These are phyloP conservation scores for Drosophila paulistorum DNA, from an alignment of 1,140 invertebrate species.

Conservation along the genomic window DNA sequence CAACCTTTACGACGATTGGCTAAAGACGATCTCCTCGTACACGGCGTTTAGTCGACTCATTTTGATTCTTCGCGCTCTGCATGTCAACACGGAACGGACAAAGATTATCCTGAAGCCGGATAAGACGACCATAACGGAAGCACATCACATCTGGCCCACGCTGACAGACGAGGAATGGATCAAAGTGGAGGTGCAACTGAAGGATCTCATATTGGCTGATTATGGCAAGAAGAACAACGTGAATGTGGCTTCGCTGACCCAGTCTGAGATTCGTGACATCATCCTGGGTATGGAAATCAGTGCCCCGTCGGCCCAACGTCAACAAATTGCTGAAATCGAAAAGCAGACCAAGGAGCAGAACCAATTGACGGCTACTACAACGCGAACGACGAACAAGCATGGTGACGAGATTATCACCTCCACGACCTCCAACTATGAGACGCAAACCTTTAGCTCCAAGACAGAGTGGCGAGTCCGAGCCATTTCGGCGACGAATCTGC, in stretches of 20 bases:
- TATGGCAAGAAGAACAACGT: conserved; percentile 99
- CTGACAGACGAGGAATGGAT: conserved; percentile 99
- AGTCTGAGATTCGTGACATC: conserved; percentile 99
- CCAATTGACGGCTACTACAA: conserved; percentile 98
- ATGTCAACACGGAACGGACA: conserved; percentile 99
- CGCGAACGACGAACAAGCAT: conserved; percentile 99
- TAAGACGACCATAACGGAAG: conserved; percentile 99
- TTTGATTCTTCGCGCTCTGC: conserved; percentile 97
- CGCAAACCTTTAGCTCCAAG: conserved; percentile 98
- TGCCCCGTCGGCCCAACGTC: conserved; percentile 98
- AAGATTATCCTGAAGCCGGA: conserved; percentile 99
- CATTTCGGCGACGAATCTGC: conserved; percentile 99
- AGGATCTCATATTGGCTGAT: conserved; percentile 99
- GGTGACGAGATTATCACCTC: conserved; percentile 99
- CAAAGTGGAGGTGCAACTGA: conserved; percentile 98
- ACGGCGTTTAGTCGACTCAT: conserved; percentile 99
- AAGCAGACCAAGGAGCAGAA: conserved; percentile 99
- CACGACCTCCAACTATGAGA: conserved; percentile 99
- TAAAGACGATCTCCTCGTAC: conserved; percentile 98
- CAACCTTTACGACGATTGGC: conserved; percentile 99
- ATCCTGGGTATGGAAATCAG: conserved; percentile 99
- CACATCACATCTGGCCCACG: conserved; percentile 99
- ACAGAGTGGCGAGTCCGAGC: conserved; percentile 99
- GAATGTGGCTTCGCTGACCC: conserved; percentile 98
- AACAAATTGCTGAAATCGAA: conserved; percentile 99